Base-by-base conservation (phyloP, 2,113 vertebrate genomes). In the Meles meles region DNA sequence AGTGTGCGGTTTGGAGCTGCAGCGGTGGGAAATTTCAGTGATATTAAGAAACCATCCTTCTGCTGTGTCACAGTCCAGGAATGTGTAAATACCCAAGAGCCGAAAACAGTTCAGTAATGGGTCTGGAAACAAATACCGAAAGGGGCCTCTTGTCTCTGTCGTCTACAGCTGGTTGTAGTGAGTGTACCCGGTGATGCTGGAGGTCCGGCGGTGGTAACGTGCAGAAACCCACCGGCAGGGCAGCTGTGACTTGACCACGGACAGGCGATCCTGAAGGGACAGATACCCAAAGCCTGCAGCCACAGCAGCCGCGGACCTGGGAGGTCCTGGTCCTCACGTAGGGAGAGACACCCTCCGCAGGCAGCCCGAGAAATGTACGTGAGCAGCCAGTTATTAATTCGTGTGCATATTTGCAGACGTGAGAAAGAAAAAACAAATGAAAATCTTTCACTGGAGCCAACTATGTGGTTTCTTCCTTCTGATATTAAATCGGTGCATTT, bases 241-340 rank as follows among this genome's bases (percentile, higher is more conserved):
- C 4, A 9, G 8, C 15, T 1, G 20, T 9, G 47, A 2, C 1
- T 0, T 2, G 55, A 29, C 42, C 37, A 3, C 2, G 18, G 2
- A 7, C 2, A 0, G 10, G 0, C 3, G 9, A 7, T 49, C 5
- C 5, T 34, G 57, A 20, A 5, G 2, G 1, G 3, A 5, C 7
- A 17, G 21, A 0, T 0, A 0, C 1, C 7, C 0, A 4, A 17
- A 15, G 5, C 6, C 9, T 21, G 0, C 0, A 2, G 29, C 27
- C 44, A 27, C 13, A 3, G 63, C 14, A 27, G 2, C 13, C 42
- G n/a, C 3, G 17, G 23, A 5, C 39, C 34, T 3, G 0, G 61
- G 3, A 7, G 18, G 10, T 7, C 0, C 11, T 5, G 1, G 18
- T 15, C 18, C 29, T 15, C 25, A 14, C 25, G 9, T 39, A 7